Evolutionary conservation across 2,888 invertebrate species (phyloP).

Genomic region (Leptothorax acervorum): DNA sequence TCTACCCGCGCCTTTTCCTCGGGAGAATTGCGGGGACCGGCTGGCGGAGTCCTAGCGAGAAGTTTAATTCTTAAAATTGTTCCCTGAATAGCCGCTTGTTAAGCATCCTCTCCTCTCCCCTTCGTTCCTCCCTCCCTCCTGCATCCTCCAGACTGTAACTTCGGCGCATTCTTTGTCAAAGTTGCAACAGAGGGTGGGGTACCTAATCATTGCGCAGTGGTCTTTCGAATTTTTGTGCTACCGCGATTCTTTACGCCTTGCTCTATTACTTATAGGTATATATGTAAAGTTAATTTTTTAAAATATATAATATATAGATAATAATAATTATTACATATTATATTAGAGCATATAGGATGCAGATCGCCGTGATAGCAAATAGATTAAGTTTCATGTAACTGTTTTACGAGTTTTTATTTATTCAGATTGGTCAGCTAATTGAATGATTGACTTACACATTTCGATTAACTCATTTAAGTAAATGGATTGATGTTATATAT

Average conservation of each 20-base stretch:
- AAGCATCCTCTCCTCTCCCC: neutral
- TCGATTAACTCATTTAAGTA: neutral
- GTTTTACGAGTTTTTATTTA: neutral
- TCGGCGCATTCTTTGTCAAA: slow-evolving; percentile 36
- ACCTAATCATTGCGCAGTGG: neutral
- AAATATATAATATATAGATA: neutral
- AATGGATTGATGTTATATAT: neutral
- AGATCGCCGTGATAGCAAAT: neutral
- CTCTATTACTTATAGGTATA: neutral
- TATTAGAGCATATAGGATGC: neutral
- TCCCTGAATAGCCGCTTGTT: slow-evolving; percentile 48
- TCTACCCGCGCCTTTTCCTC: too few relatives aligned
- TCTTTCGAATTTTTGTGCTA: slow-evolving; percentile 14
- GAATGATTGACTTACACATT: neutral
- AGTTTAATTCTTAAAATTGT: slow-evolving; percentile 56
- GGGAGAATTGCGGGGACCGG: slow-evolving; percentile 29
- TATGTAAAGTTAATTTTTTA: slow-evolving; percentile 14
- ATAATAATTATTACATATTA: neutral
- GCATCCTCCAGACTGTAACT: slow-evolving; percentile 8
- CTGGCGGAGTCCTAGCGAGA: slow-evolving; percentile 17
- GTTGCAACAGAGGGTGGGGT: neutral
- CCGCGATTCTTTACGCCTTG: neutral
- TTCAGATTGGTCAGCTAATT: neutral
- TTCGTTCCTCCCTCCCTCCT: neutral
- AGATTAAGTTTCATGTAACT: neutral